Evolutionary conservation across 2,888 invertebrate species (phyloP).

Genomic region (Gymnocheta viridis): DNA sequence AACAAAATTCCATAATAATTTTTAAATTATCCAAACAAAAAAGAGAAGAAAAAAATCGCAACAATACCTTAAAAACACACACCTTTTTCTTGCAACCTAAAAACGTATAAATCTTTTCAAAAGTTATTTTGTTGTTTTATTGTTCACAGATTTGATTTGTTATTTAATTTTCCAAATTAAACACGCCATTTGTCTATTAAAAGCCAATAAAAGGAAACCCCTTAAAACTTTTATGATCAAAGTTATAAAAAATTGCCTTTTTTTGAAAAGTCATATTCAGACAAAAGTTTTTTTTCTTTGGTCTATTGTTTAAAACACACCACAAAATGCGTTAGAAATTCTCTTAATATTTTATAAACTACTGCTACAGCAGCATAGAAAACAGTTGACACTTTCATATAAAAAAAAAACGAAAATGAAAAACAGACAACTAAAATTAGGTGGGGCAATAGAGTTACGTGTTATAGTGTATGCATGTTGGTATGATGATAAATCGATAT

Average conservation of each 20-base stretch:
- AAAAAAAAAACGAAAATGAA: neutral
- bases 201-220: constrained; percentile 61
- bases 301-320: constrained; percentile 4
- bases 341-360: constrained; percentile 38
- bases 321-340: constrained; percentile 35
- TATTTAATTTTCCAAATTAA: constrained; percentile 62
- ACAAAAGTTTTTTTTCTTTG: neutral
- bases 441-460: constrained; percentile 22
- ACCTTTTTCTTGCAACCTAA: constrained; percentile 38
- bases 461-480: constrained; percentile 3
- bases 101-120: constrained; percentile 29
- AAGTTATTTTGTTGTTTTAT: constrained; percentile 50
- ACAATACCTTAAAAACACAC: constrained; percentile 28
- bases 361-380: constrained; percentile 11
- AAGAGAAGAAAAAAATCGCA: constrained; percentile 2
- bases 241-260: constrained; percentile 17
- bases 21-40: neutral
- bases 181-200: constrained; percentile 70
- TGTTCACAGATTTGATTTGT: constrained; percentile 58
- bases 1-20: constrained; percentile 5
- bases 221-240: constrained; percentile 8
- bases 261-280: neutral
- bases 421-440: constrained; percentile 23
- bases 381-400: constrained; percentile 40
- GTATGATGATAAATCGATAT: constrained; percentile 7